Evolutionary conservation across 92 coral and sea anemone species (phyloP).

Genomic region (Zoanthus solanderi): DNA sequence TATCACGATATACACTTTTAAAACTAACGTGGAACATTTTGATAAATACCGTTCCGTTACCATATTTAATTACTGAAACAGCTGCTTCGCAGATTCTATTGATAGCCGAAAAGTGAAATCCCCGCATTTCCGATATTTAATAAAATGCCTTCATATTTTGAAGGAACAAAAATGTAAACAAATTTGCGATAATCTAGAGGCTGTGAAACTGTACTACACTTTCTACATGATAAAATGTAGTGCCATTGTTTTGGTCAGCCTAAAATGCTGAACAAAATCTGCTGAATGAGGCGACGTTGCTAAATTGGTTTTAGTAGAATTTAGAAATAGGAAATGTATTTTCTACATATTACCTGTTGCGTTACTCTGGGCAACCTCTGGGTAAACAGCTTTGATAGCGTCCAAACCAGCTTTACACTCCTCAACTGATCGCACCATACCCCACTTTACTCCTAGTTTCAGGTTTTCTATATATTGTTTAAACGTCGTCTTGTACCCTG

Average conservation of each 20-base stretch:
- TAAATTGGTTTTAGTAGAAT: neutral
- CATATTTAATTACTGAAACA: neutral
- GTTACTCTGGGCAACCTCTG: constrained; percentile 24
- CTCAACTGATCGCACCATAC: constrained; percentile 92
- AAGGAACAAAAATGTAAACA: neutral
- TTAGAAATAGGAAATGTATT: neutral
- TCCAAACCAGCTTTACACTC: constrained; percentile 85
- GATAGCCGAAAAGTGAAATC: neutral
- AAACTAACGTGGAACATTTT: neutral
- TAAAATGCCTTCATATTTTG: neutral
- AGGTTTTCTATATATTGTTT: constrained; percentile 73
- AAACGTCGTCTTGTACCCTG: constrained; percentile 66
- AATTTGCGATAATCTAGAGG: neutral
- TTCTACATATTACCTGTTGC: constrained; percentile 11
- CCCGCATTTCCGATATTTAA: neutral
- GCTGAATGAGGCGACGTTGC: neutral
- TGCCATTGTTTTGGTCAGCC: neutral
- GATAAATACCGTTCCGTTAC: constrained; percentile 1
- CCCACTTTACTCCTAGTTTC: constrained; percentile 78
- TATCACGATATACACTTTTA: neutral
- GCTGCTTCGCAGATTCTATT: constrained; percentile 12
- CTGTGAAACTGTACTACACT: too few relatives aligned
- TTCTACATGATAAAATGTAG: neutral
- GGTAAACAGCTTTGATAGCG: constrained; percentile 64
- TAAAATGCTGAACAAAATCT: neutral